phyloP scores from a whole-genome alignment of 1,140 invertebrate species.

The Nilaparvata lugens region DNA sequence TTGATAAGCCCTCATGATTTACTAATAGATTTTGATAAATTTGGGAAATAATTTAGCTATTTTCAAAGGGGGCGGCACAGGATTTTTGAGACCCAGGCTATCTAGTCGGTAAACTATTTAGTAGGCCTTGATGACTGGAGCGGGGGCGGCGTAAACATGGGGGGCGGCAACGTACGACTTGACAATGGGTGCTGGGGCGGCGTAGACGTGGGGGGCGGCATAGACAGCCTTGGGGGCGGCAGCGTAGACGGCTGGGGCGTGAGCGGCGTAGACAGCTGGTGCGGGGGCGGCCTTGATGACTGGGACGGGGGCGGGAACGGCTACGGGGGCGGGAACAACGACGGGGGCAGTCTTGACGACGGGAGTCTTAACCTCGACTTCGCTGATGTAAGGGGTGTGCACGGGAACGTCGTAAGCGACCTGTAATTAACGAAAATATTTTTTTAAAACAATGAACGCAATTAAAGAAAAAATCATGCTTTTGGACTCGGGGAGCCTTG shows the following conservation, averaged over 20 bases:
- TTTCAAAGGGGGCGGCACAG: no score
- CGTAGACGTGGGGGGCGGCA: conserved; percentile 34
- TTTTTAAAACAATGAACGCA: background rate
- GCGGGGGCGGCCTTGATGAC: conserved; percentile 22
- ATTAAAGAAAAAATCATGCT: no score
- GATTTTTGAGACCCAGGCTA: no score
- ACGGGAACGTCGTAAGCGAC: conserved; percentile 24
- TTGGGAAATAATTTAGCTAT: no score
- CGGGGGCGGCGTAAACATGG: conserved; percentile 23
- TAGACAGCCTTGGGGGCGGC: conserved; percentile 30
- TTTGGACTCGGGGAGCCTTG: no score
- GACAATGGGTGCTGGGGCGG: conserved; percentile 33
- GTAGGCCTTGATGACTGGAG: conserved; percentile 30
- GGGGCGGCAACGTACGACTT: conserved; percentile 38
- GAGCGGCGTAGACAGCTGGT: conserved; percentile 28
- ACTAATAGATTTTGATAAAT: no score
- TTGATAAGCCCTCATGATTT: no score
- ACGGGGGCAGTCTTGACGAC: conserved; percentile 34
- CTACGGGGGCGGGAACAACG: conserved; percentile 29
- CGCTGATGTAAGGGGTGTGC: conserved; percentile 20
- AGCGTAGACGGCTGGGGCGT: conserved; percentile 32
- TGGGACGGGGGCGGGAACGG: conserved; percentile 26
- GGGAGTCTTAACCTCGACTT: conserved; percentile 28
- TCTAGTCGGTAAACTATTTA: conserved; percentile 14
- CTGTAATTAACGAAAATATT: conserved; percentile 4